phyloP scores from a whole-genome alignment of 2,113 vertebrate species.

The Riparia riparia region DNA sequence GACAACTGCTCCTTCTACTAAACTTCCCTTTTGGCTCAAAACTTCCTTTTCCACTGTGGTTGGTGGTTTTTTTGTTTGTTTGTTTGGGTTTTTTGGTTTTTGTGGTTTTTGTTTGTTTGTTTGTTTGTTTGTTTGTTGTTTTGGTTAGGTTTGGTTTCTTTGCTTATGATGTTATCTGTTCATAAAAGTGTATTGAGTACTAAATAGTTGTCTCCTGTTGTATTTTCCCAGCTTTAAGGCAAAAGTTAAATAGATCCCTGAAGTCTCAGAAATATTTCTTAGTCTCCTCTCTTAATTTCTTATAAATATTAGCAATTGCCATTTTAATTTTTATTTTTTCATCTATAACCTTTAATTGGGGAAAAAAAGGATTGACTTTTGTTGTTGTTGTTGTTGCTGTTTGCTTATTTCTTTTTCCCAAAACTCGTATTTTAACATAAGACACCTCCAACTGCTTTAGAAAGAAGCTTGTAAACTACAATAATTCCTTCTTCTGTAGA shows the following conservation, averaged over 20 bases:
- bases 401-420: not conserved
- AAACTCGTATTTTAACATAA: not conserved
- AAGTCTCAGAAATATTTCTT: not conserved
- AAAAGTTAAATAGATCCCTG: not conserved
- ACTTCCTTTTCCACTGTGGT: not conserved
- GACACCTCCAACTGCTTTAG: not conserved
- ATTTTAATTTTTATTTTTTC: not conserved
- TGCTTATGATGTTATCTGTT: not conserved
- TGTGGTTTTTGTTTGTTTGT: no score
- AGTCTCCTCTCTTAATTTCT: not conserved
- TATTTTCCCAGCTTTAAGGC: not conserved
- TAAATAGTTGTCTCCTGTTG: not conserved
- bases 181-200: not conserved
- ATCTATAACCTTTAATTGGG: not conserved
- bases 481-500: not conserved
- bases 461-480: not conserved
- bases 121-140: not conserved
- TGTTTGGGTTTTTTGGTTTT: no score
- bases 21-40: not conserved
- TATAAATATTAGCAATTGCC: not conserved
- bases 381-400: not conserved
- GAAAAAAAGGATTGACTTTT: accelerated
- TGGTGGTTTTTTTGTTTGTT: no score
- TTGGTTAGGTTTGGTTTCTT: not conserved
- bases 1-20: not conserved